Evolutionary conservation across 2,888 invertebrate genomes (phyloP).

Genomic region (Norana najaformis): DNA sequence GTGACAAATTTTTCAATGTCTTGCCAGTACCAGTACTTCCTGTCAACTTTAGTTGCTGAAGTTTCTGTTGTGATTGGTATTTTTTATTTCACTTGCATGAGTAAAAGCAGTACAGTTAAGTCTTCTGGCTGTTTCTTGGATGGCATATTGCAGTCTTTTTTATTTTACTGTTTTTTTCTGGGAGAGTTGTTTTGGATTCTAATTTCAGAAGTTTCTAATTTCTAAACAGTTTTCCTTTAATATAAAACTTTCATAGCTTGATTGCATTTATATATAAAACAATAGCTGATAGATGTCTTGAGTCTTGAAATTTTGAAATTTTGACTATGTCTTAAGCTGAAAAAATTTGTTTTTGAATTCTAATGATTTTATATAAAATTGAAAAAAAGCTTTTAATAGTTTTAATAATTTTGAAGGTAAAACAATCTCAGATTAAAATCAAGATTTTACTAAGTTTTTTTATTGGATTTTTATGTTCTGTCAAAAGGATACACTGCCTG

Average conservation of each 20-base stretch:
- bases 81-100: slow-evolving; percentile 13
- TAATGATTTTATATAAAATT: not conserved
- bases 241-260: not conserved
- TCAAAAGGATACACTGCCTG: not conserved
- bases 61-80: not conserved
- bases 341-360: not conserved
- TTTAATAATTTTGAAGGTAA: not conserved
- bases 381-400: not conserved
- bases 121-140: not conserved
- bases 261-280: not conserved
- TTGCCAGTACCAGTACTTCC: not conserved
- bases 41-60: not conserved
- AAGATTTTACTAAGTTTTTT: not conserved
- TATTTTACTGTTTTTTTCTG: not conserved
- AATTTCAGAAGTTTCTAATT: not conserved
- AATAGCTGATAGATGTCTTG: no score
- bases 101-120: no score
- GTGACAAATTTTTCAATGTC: not conserved
- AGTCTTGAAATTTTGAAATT: not conserved
- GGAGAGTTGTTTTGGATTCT: not conserved
- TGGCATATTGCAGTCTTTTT: slow-evolving; percentile 4
- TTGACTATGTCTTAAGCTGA: not conserved
- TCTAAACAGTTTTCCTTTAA: not conserved
- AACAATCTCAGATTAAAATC: not conserved
- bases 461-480: not conserved